Base-by-base conservation (phyloP, 2,113 vertebrate genomes). In the Uria lomvia region DNA sequence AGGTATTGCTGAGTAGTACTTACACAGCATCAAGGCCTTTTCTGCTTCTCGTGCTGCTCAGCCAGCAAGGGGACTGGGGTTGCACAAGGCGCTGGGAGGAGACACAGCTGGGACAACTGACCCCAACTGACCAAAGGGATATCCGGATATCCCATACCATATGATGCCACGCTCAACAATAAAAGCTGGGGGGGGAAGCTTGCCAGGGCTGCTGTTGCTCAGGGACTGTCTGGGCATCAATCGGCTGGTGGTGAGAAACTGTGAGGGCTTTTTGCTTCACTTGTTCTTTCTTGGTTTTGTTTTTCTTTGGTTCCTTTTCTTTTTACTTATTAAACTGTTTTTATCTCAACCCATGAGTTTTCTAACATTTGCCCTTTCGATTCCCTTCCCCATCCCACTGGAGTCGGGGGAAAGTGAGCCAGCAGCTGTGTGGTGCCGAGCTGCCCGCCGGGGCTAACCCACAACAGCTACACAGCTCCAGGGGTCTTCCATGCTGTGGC, bases 171-270 rank as follows among this genome's bases (percentile, higher is more conserved):
- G 12, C 38, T 32, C 18, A 66, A 20, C 63, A 65, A 32, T 12
- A 58, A 84, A 36, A 84, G 11, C 27, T 30, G 12, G 7, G 6
- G 7, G 34, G 3, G 3, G 49, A 52, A 27, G 13, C 18, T 76
- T 52, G 20, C 20, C n/a, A 84, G 34, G 19, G 15, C 34, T 84
- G 22, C 24, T 34, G 9, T 38, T 59, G 11, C 43, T 55, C 0
- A 0, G 36, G 32, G 13, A 26, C 40, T 56, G 45, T 7, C 8
- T 85, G 55, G 45, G 21, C 30, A 62, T 36, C 0, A 0, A 9
- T 63, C 1, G 0, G 38, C 21, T 55, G 38, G 14, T 34, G 34
- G 30, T 15, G 9, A 83, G 42, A 5, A n/a, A 20, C 22, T 55
- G 11, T 3, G 5, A n/a, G 24, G 2, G 1, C 5, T 26, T 68